Evolutionary conservation across 1,140 invertebrate species (phyloP), one percentile per base, ranked within the genome.

Genomic region (Cotesia chilonis): DNA sequence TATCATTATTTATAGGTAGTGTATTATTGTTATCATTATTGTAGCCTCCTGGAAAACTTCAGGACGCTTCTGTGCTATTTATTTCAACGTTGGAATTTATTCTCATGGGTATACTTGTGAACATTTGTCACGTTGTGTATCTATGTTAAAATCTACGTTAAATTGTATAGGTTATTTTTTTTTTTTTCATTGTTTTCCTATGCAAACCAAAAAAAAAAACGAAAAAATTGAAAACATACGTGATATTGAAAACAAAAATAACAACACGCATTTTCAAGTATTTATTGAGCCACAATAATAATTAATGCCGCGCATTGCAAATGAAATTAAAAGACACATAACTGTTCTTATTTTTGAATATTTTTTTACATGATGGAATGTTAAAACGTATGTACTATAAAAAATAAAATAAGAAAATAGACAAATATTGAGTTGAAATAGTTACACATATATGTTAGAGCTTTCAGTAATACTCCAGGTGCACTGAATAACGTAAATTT

Each of bases 41-140:
- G 38, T 37, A 14, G 4, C 36, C 35, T 57, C 55, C 54, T 37
- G 52, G 28, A 68, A 54, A 54, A 64, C 61, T 64, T 64, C 37
- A 38, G 61, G 37, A 38, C 36, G 5, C 36, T 37, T 5, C 10
- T 20, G 28, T 12, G 51, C 35, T 35, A 17, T 68, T 55, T 68
- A 68, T 68, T 68, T 68, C 28, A 5, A 68, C n/a, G 66, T 28
- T 57, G 35, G 66, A 68, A 68, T 66, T 66, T 51, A 67, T 68
- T 57, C 54, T 4, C 52, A 10, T 6, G 51, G n/a, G 54, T n/a
- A 57, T n/a, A 68, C 54, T 68, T 52, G 28, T 37, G 47, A 55
- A 68, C 66, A 68, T 68, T 68, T 68, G 66, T 68, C 66, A 68
- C 66, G 55, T 68, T 35, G 36, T 57, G 55, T 51, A 52, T 37